Base-by-base conservation (phyloP, 2,797 vertebrate genomes). In the Myoxocephalus aenaeus region DNA sequence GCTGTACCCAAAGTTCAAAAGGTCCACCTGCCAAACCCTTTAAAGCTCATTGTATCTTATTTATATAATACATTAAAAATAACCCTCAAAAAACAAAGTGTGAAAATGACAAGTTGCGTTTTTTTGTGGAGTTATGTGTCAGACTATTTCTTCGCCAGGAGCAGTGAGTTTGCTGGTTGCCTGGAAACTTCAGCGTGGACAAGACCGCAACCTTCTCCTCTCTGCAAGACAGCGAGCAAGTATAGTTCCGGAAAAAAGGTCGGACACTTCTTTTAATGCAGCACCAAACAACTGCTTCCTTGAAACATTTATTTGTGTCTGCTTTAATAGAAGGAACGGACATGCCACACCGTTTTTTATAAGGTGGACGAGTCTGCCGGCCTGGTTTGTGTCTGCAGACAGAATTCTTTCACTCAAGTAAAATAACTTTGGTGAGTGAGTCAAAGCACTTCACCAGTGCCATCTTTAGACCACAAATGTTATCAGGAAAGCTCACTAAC, bases 371-470 rank as follows among this genome's bases (percentile, higher is more conserved):
- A 29, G 72, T 68, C 54, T 57, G 62, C 38, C 68, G 42, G 79
- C 75, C 84, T 92, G 87, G 77, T 86, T 86, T 86, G 62, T 86
- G 82, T 90, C 84, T 81, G 48, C 70, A 75, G 70, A 82, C 79
- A 57, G 51, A 87, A 68, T 63, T 65, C 27, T 66, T 75, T 75
- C 65, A 34, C 77, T 58, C 65, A 40, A 76, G 61, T 58, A 46
- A 75, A 79, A 84, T 69, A 75, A 76, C 61, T 67, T 15, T 66
- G 40, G 61, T n/a, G 69, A 82, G 79, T 81, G 78, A 88, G 76
- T 70, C 80, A 63, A 54, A 79, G 54, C 81, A 84, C 58, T 73
- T 66, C 57, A 51, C 7, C 0, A 67, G 36, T 54, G 58, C 61
- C 50, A 53, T 81, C 73, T 82, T 80, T 64, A 76, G 66, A 75